A percentile compares a stretch with the other conserved stretches of the same genome.
These are phyloP conservation scores for Fulica atra DNA, from an alignment of 2,113 vertebrate genomes.

Conservation along the genomic window DNA sequence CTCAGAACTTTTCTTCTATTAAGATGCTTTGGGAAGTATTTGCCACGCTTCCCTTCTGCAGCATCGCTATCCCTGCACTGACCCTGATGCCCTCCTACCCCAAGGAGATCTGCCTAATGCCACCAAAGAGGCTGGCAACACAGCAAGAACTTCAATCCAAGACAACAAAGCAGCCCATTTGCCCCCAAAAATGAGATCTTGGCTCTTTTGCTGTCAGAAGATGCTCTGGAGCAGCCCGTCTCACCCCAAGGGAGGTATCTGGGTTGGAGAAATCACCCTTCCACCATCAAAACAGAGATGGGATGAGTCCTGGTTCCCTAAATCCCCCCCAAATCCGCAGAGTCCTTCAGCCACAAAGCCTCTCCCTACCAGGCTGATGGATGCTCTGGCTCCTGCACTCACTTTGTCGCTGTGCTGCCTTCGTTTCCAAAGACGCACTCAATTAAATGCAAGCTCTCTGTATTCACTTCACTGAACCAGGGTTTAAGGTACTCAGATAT, in stretches of 20 bases:
- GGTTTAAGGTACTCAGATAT: neutral
- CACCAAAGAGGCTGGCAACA: neutral
- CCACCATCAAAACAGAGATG: rapidly evolving
- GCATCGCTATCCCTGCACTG: rapidly evolving
- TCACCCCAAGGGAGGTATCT: rapidly evolving
- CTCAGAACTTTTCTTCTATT: neutral
- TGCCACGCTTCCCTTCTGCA: neutral
- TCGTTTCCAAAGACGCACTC: neutral
- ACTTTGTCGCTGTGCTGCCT: neutral
- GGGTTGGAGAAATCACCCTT: neutral
- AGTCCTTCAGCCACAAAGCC: neutral
- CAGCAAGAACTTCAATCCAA: neutral
- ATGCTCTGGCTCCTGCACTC: neutral
- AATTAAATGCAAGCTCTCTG: neutral
- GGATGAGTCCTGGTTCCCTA: neutral
- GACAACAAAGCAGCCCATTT: neutral
- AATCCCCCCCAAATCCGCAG: neutral
- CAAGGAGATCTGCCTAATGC: rapidly evolving
- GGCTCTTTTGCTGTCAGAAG: neutral
- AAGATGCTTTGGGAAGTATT: neutral
- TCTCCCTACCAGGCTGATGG: neutral
- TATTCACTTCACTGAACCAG: neutral
- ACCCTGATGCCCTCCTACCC: rapidly evolving
- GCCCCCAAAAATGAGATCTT: neutral
- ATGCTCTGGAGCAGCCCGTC: neutral